Base-by-base conservation (phyloP, 2,888 invertebrate genomes). In the Tachina grossa region DNA sequence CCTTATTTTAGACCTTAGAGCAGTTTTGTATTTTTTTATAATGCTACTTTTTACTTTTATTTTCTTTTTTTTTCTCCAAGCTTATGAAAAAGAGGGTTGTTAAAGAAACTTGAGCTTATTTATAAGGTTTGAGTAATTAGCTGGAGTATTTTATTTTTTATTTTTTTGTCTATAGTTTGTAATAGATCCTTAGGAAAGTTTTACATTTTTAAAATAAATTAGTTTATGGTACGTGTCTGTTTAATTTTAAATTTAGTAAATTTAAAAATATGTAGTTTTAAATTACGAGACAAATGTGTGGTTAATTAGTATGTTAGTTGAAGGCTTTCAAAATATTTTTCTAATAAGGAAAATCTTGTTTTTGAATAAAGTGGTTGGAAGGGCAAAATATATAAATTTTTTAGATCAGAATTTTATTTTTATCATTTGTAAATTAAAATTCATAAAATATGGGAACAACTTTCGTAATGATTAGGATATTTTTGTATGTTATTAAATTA, bases 51-150 rank as follows among this genome's bases (percentile, higher is more conserved):
- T 47, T 45, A 55, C 51, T 45, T 66, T 41, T 61, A 53, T 14
- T 31, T 11, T 43, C 8, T 8, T 22, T 47, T 16, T 51, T 8
- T 11, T 39, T 47, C 10, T 47, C 8, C 1, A 13, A 5, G n/a
- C 31, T 31, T n/a, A 53, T 16, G 9, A 57, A 14, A 55, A 47
- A 16, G 10, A 39, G 83, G 83, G 83, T 83, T 59, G 72, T 39
- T 57, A 39, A 22, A 49, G 68, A 51, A 45, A 57, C 39, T 22
- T 41, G 22, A 61, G 31, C 55, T 16, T 19, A 16, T 61, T 81
- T 61, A 4, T 51, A 68, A 59, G 75, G 81, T 81, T 61, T 81
- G 81, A 75, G 68, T 81, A 81, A 81, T 81, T 81, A 75, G 53
- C 47, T 68, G 19, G 53, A 19, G 19, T 51, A 41, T 55, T 65